Conservation (phyloP, 2,888 invertebrate genomes). For the Tipula lateralis region DNA sequence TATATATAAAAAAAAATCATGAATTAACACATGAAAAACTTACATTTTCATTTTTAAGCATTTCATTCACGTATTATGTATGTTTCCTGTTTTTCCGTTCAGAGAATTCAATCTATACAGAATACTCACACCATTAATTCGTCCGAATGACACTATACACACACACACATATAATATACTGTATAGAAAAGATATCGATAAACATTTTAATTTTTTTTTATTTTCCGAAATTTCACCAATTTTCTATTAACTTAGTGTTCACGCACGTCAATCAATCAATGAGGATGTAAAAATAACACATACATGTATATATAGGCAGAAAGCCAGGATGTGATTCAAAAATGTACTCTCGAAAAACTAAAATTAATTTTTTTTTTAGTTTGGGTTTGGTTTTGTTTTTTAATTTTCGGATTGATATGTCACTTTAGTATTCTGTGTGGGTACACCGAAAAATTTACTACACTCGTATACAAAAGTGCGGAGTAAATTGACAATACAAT, state of each 20-base stretch:
- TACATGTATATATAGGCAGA: neutral
- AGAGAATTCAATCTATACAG: neutral
- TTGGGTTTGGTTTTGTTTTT: neutral
- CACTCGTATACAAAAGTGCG: neutral
- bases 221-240: neutral
- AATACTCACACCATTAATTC: neutral
- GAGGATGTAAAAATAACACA: neutral
- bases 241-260: slow-evolving; percentile 24
- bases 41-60: slow-evolving; percentile 1
- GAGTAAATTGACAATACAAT: slow-evolving; percentile 7
- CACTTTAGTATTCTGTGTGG: neutral
- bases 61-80: neutral
- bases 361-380: slow-evolving; percentile 7
- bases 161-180: neutral
- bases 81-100: neutral
- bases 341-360: neutral
- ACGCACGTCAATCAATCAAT: slow-evolving; percentile 11
- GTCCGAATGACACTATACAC: neutral
- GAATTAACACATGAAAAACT: slow-evolving; percentile 11
- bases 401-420: slow-evolving; percentile 1
- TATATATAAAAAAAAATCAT: neutral
- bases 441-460: neutral
- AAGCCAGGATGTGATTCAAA: neutral
- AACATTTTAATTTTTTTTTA: neutral
- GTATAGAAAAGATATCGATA: neutral